Conservation (phyloP, 2,888 invertebrate species). For the Tenthredo notha region DNA sequence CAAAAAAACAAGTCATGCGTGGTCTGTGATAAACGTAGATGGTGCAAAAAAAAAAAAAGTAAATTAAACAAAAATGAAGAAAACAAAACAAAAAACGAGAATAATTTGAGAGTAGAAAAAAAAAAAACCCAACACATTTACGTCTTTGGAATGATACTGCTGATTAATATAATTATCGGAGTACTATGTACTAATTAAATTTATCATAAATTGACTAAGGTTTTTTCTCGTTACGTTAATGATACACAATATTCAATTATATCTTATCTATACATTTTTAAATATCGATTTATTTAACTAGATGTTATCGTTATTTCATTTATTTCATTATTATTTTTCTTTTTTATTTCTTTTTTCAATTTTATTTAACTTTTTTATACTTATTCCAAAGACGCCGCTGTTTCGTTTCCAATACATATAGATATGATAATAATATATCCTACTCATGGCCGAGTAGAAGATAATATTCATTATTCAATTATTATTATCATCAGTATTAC, state of each 20-base stretch:
- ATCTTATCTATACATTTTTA: background rate
- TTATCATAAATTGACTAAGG: background rate
- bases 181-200: background rate
- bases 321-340: background rate
- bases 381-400: slow-evolving; percentile 33
- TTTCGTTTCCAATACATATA: slow-evolving; percentile 39
- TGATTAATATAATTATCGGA: slow-evolving; percentile 12
- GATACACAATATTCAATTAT: background rate
- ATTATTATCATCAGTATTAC: slow-evolving; percentile 9
- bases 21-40: slow-evolving; percentile 76
- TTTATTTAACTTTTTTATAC: background rate
- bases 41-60: slow-evolving; percentile 61
- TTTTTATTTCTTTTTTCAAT: too few relatives aligned
- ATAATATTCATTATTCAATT: background rate
- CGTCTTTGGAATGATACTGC: slow-evolving; percentile 26
- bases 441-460: slow-evolving; percentile 63
- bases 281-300: background rate
- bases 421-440: slow-evolving; percentile 53
- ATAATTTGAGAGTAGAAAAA: too few relatives aligned
- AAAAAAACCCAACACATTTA: slow-evolving; percentile 4
- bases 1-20: slow-evolving; percentile 76
- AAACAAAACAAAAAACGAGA: slow-evolving; percentile 52
- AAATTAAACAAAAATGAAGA: slow-evolving; percentile 55
- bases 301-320: background rate
- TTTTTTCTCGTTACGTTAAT: background rate